Evolutionary conservation across 2,888 invertebrate genomes (phyloP).

Genomic region (Carpatolechia fugitivella): DNA sequence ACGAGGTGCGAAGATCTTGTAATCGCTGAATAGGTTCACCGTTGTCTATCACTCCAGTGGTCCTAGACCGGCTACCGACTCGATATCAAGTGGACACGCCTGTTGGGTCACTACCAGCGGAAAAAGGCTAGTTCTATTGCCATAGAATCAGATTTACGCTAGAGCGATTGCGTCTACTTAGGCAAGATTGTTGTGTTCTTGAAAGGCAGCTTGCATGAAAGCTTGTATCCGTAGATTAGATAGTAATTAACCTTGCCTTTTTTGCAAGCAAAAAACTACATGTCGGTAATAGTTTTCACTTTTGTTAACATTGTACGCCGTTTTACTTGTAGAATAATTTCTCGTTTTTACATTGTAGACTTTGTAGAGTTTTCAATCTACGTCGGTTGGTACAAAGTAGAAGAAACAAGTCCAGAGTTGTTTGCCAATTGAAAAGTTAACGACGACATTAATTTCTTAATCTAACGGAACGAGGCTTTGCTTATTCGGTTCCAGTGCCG

Average conservation of each 20-base stretch:
- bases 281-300: background rate
- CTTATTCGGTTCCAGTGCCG: background rate
- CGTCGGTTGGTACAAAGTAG: background rate
- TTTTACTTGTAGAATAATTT: no score
- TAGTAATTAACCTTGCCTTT: background rate
- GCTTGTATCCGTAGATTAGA: slow-evolving; percentile 1
- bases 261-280: background rate
- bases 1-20: slow-evolving; percentile 71
- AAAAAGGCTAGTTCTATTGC: slow-evolving; percentile 9
- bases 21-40: slow-evolving; percentile 61
- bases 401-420: background rate
- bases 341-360: no score
- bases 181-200: slow-evolving; percentile 5
- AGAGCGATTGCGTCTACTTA: slow-evolving; percentile 1
- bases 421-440: background rate
- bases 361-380: no score
- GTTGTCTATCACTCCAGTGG: slow-evolving; percentile 30
- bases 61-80: background rate
- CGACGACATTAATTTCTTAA: slow-evolving; percentile 3
- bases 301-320: background rate
- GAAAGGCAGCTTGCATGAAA: slow-evolving; percentile 6
- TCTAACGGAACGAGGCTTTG: background rate
- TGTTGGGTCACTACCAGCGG: slow-evolving; percentile 12
- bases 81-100: slow-evolving; percentile 24
- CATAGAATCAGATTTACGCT: background rate